Percentiles rank a stretch among this genome's conserved stretches.
phyloP scores from a whole-genome alignment of 2,888 invertebrate genomes.

The Acholoe squamosa region DNA sequence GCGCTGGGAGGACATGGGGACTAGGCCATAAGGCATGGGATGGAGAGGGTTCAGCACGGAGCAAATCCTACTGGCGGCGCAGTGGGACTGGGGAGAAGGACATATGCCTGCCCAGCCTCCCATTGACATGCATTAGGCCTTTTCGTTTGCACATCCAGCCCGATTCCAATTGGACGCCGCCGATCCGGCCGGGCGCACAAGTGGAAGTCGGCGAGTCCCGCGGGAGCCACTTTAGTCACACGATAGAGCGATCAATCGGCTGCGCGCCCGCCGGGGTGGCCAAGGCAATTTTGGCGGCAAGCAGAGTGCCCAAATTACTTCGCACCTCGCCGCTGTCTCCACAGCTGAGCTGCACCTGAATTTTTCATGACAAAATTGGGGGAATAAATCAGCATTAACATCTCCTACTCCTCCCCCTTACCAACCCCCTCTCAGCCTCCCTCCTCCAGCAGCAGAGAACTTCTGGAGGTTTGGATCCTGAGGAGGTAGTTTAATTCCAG shows the following conservation, averaged over 20 bases:
- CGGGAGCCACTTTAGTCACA: slow-evolving; percentile 62
- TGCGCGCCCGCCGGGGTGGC: slow-evolving; percentile 28
- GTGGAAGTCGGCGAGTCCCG: slow-evolving; percentile 38
- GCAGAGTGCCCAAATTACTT: slow-evolving; percentile 71
- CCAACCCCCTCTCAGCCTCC: not conserved
- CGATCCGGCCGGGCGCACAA: slow-evolving; percentile 13
- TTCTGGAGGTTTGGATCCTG: not conserved
- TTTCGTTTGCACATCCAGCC: slow-evolving; percentile 49
- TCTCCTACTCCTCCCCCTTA: not conserved
- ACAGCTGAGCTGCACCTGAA: slow-evolving; percentile 72
- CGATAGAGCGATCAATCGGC: slow-evolving; percentile 53
- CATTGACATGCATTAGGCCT: slow-evolving; percentile 51
- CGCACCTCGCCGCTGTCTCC: slow-evolving; percentile 70
- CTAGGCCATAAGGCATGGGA: not conserved
- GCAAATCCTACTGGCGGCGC: not conserved
- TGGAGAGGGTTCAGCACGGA: not conserved
- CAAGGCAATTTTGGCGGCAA: slow-evolving; percentile 60
- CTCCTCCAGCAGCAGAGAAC: too few relatives aligned
- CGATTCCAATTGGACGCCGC: slow-evolving; percentile 53
- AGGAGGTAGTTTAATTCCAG: slow-evolving; percentile 32
- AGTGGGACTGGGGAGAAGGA: not conserved
- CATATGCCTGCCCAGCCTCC: slow-evolving; percentile 8
- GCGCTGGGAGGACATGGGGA: too few relatives aligned
- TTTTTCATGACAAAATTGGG: slow-evolving; percentile 64
- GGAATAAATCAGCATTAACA: slow-evolving; percentile 64